Evolutionary conservation across 1,140 invertebrate species (phyloP), one percentile per base, ranked within the genome.

Genomic region (Sesamia nonagrioides): DNA sequence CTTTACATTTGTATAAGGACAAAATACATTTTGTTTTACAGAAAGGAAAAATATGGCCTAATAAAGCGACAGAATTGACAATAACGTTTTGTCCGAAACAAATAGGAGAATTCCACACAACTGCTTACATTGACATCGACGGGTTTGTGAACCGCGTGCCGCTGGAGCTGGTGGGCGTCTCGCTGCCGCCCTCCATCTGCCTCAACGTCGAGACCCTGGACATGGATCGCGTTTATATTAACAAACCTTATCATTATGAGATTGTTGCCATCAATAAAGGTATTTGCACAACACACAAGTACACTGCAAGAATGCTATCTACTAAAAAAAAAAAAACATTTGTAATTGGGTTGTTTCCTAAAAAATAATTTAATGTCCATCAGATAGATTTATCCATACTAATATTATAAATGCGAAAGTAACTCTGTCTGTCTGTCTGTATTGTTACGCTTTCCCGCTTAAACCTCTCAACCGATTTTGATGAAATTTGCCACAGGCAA

Each of bases 181-280:
- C 92, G 27, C 48, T 93, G 61, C 92, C 93, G 15, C 93, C 93
- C 11, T 77, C 82, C 6, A 94, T 94, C 60, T 76, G 82, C 54
- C 78, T 94, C 27, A 93, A 94, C 69, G 74, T 94, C 60, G 91
- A 94, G 77, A 94, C 92, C 9, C 80, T 94, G 6, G 91, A 94
- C 66, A 92, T 94, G 89, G 91, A 91, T 73, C 77, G 85, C 40
- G 88, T 93, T 35, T 94, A 93, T 69, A 94, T 94, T 37, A 92
- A 93, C 74, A 93, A 92, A 78, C 88, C 79, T 11, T 94, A 94
- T 73, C 86, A 92, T 76, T 94, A 93, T 50, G 92, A 94, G 85
- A 83, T 93, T 18, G 85, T 93, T 15, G 88, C 91, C 58, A 90
- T 88, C 17, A 94, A 94, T 76, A 94, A 88, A 92, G 93, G 93